Percentiles rank a stretch among this genome's conserved stretches.
Evolutionary conservation across 1,140 invertebrate species (phyloP).

Genomic region (Sitobion miscanthi): DNA sequence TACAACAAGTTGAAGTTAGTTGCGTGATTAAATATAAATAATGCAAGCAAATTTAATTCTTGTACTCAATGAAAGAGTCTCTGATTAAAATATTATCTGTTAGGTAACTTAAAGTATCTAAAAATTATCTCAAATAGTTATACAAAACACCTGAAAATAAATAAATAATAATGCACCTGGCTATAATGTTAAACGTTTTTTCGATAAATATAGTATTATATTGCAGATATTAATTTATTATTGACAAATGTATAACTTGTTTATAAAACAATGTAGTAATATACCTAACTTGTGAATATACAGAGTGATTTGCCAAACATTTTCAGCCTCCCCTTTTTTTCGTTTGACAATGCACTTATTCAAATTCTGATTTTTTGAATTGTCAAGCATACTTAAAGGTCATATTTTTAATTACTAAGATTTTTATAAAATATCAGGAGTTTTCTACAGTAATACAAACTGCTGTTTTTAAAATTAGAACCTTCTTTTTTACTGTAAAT

Average conservation of each 20-base stretch:
- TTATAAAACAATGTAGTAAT: background rate
- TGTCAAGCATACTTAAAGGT: background rate
- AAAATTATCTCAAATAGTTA: background rate
- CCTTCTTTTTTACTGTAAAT: background rate
- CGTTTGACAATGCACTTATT: background rate
- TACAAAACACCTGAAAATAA: background rate
- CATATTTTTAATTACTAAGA: background rate
- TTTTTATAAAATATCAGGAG: background rate
- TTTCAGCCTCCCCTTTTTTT: background rate
- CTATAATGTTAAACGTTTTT: background rate
- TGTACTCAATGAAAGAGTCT: background rate
- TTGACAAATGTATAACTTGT: background rate
- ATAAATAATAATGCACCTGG: background rate
- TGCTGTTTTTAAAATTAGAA: background rate
- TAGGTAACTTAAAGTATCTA: background rate
- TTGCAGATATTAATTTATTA: background rate
- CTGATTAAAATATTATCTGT: constrained; percentile 1
- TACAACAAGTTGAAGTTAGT: background rate
- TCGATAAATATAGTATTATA: background rate
- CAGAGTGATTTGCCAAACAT: background rate
- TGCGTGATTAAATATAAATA: background rate
- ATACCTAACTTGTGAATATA: background rate
- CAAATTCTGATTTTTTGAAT: background rate
- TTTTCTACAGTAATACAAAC: background rate
- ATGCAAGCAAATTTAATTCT: background rate